Evolutionary conservation across 2,113 vertebrate genomes (phyloP).

Genomic region (Hippolais icterina): DNA sequence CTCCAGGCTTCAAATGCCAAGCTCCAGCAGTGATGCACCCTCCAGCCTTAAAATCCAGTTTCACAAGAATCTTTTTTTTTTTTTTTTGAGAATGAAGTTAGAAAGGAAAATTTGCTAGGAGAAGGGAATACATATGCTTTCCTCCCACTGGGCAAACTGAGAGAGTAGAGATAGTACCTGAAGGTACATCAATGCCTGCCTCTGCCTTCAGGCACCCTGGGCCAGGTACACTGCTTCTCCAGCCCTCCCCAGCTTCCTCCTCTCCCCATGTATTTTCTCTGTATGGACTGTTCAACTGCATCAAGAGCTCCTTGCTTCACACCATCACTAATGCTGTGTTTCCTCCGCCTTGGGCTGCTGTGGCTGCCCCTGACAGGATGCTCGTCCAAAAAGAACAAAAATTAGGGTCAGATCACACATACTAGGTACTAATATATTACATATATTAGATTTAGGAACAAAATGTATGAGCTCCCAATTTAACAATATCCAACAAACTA

Average conservation of each 20-base stretch:
- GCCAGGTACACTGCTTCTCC: background rate
- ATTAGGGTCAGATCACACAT: background rate
- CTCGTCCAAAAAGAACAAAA: fast-evolving
- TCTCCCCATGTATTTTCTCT: background rate
- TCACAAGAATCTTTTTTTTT: background rate
- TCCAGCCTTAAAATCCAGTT: background rate
- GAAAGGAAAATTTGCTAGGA: background rate
- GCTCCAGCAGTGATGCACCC: background rate
- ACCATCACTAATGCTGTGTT: fast-evolving
- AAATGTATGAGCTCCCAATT: background rate
- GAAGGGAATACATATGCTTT: background rate
- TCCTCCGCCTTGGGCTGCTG: background rate
- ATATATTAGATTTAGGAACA: background rate
- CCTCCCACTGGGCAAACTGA: background rate
- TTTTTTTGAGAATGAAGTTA: background rate
- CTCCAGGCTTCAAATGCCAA: background rate
- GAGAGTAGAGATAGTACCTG: background rate
- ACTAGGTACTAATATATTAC: too few species aligned
- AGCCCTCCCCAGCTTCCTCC: background rate
- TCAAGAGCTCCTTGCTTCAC: background rate
- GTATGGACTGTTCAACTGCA: fast-evolving
- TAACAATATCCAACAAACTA: background rate
- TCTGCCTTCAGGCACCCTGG: background rate
- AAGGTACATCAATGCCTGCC: fast-evolving
- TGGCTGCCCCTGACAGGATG: background rate